Evolutionary conservation across 2,113 vertebrate genomes (phyloP), one percentile per base, ranked within the genome.

Genomic region (Ploceus nigricollis): DNA sequence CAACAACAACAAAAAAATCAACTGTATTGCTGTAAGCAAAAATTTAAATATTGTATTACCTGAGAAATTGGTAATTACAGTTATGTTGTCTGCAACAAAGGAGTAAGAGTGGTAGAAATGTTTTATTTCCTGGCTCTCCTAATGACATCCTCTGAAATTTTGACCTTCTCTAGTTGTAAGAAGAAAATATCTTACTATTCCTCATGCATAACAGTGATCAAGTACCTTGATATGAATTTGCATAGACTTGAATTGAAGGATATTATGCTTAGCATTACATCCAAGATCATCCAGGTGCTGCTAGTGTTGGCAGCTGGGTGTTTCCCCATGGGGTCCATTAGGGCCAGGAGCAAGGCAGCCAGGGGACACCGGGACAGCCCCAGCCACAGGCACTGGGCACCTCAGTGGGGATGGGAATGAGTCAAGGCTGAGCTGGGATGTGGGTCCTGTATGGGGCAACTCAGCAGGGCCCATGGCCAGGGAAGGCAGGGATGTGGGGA

Each of bases 371-470:
- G 45, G 24, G 22, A 14, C 11, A 58, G 16, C 27, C 25, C 10
- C 35, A 60, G 19, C 2, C 9, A 3, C 11, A 24, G 20, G 19
- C 30, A 51, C 7, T 0, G 3, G 22, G 13, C 19, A 35, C 15
- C 20, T 87, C 42, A 27, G 2, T 27, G 45, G 10, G 5, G 3
- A 22, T n/a, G 23, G 15, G 10, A 18, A n/a, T 64, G 10, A 27
- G 15, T 7, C 8, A 4, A 21, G 21, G 13, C 19, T 82, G n/a
- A 65, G 27, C 16, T 61, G 25, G 15, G 16, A 35, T 4, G 1
- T 44, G 24, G 5, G 27, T 42, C 14, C 18, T 8, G 6, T 3
- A 3, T 9, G 60, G 21, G 11, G 22, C 10, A 44, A 1, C 13
- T 15, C 8, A 3, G 20, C 31, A 13, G 2, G 8, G 42, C 10